These are phyloP conservation scores for Zoroaster sp. DNA, from an alignment of 53 echinoderm and acorn worm species.

Conservation along the genomic window DNA sequence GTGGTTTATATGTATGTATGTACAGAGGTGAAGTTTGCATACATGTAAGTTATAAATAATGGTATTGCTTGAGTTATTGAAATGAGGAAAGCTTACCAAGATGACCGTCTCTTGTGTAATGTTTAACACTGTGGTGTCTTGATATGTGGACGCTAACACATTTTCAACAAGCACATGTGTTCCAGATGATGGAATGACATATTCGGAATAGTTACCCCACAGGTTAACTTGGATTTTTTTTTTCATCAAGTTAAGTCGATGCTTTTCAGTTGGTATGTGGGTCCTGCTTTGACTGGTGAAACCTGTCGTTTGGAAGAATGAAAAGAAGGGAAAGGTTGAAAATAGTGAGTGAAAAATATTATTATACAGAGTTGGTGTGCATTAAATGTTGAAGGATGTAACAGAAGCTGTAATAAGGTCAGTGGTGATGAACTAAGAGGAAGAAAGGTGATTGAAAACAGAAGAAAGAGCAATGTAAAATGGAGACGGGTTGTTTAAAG, in stretches of 20 bases:
- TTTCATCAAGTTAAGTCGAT: background rate
- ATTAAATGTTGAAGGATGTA: background rate
- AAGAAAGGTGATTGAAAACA: background rate
- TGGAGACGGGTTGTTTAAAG: background rate
- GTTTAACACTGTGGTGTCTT: no score
- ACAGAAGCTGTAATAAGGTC: background rate
- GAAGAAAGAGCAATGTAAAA: background rate
- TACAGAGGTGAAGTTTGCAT: no score
- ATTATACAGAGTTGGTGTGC: background rate
- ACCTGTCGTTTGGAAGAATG: background rate
- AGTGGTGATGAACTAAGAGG: background rate
- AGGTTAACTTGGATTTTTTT: no score
- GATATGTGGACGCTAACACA: no score
- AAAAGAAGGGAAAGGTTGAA: background rate
- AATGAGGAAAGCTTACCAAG: no score
- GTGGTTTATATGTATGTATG: no score
- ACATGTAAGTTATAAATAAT: no score
- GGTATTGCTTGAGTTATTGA: no score
- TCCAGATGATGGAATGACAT: no score
- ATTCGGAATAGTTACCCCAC: no score
- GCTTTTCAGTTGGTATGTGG: background rate
- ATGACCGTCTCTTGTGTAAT: no score
- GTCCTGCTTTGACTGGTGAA: background rate
- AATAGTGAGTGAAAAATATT: background rate
- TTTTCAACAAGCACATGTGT: no score